A percentile compares a stretch with the other conserved stretches of the same genome.
Conservation (phyloP, 2,113 vertebrate species). For the Brienomyrus brachyistius region DNA sequence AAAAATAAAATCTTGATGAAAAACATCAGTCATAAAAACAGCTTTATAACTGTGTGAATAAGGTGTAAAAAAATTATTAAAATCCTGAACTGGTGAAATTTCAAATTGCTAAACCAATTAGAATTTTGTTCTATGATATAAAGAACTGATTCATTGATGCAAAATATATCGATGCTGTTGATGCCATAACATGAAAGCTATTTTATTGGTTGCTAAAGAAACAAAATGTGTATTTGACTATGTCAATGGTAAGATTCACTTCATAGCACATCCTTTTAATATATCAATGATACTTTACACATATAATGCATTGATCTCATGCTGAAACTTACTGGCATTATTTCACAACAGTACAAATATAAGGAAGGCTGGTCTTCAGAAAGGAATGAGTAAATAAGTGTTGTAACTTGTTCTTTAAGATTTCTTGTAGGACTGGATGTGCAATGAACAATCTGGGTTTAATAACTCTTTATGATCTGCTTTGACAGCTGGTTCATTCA, state of each 20-base stretch:
- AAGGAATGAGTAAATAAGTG: background rate
- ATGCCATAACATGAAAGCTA: background rate
- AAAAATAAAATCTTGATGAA: background rate
- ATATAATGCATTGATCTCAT: background rate
- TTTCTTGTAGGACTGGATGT: background rate
- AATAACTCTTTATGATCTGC: background rate
- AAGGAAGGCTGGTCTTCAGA: background rate
- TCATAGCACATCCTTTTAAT: background rate
- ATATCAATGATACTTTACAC: background rate
- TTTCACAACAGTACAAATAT: background rate
- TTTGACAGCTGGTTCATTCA: background rate
- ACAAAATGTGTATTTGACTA: background rate
- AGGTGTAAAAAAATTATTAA: background rate
- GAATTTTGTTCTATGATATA: background rate
- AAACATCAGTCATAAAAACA: background rate
- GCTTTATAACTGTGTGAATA: background rate
- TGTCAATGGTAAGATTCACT: background rate
- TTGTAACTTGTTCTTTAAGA: background rate
- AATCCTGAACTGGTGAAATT: background rate
- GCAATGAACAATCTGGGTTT: background rate
- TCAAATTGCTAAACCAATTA: background rate
- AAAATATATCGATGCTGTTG: background rate
- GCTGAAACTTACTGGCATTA: background rate
- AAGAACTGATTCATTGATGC: background rate
- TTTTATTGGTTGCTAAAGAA: background rate